Percentiles rank a stretch among this genome's conserved stretches.
These are phyloP conservation scores for Tanytarsus gracilentus DNA, from an alignment of 2,888 invertebrate genomes.

Conservation along the genomic window DNA sequence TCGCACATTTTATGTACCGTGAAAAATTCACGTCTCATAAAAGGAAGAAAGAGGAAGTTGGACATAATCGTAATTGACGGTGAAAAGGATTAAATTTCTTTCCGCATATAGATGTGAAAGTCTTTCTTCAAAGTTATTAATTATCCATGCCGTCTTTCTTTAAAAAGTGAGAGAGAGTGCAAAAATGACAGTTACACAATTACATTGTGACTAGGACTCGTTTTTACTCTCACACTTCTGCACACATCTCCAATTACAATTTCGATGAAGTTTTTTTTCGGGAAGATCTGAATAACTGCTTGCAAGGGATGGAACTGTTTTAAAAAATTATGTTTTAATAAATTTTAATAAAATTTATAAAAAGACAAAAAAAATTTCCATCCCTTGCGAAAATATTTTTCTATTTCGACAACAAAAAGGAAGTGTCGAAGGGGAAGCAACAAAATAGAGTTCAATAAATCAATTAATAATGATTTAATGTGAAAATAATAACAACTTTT, in stretches of 20 bases:
- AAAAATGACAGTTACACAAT: not conserved
- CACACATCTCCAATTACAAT: too few relatives aligned
- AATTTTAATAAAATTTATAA: too few relatives aligned
- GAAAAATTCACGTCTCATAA: constrained; percentile 14
- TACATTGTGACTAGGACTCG: too few relatives aligned
- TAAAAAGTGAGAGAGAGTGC: not conserved
- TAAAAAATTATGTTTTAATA: too few relatives aligned
- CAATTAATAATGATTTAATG: constrained; percentile 29
- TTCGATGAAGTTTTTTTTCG: too few relatives aligned
- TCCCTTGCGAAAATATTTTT: not conserved
- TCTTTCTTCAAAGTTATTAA: not conserved
- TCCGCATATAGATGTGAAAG: not conserved
- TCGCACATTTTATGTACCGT: constrained; percentile 23
- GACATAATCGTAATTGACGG: constrained; percentile 7
- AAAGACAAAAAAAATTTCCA: not conserved
- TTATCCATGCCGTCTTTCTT: constrained; percentile 20
- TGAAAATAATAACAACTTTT: constrained; percentile 27
- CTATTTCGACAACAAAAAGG: not conserved
- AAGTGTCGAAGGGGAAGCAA: not conserved
- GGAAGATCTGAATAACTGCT: too few relatives aligned
- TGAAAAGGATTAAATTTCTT: constrained; percentile 12
- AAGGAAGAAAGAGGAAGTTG: constrained; percentile 7
- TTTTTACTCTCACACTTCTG: too few relatives aligned
- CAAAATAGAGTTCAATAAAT: constrained; percentile 18
- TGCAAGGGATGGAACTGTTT: too few relatives aligned